Percentiles rank a stretch among this genome's conserved stretches.
Evolutionary conservation across 2,113 vertebrate species (phyloP).

Genomic region (Gymnorhina tibicen): DNA sequence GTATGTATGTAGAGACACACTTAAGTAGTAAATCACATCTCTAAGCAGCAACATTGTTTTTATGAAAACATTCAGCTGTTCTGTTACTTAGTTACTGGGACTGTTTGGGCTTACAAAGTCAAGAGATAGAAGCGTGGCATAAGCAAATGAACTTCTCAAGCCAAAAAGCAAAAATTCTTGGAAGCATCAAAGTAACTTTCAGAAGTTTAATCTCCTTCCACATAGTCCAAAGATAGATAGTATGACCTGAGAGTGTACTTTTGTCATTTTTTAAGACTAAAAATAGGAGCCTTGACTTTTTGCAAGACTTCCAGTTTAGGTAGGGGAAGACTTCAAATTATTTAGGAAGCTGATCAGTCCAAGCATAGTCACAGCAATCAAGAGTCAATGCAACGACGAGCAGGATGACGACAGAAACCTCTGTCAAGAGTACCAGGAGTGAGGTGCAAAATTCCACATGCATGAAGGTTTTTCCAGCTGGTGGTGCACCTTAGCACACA

Average conservation of each 20-base stretch:
- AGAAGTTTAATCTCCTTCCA: background rate
- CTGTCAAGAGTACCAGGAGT: background rate
- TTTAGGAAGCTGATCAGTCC: background rate
- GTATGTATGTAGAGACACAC: background rate
- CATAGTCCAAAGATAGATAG: background rate
- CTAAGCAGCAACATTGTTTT: slow-evolving; percentile 43
- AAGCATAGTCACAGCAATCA: background rate
- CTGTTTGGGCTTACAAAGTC: slow-evolving; percentile 24
- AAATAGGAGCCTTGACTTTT: background rate
- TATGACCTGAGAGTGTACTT: background rate
- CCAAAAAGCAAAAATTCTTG: background rate
- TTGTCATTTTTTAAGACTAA: background rate
- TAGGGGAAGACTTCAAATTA: background rate
- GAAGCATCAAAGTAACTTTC: background rate
- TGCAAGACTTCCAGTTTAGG: background rate
- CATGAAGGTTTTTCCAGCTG: background rate
- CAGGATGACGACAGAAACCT: background rate
- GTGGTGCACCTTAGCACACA: background rate
- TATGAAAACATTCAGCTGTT: slow-evolving; percentile 46
- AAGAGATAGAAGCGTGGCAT: background rate
- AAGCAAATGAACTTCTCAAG: background rate
- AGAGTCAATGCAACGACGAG: rapidly evolving
- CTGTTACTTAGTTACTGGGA: slow-evolving; percentile 37
- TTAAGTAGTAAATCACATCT: slow-evolving; percentile 47
- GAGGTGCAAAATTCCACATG: background rate